Evolutionary conservation across 2,113 vertebrate genomes (phyloP), one percentile per base, ranked within the genome.

Genomic region (Saimiri boliviensis): DNA sequence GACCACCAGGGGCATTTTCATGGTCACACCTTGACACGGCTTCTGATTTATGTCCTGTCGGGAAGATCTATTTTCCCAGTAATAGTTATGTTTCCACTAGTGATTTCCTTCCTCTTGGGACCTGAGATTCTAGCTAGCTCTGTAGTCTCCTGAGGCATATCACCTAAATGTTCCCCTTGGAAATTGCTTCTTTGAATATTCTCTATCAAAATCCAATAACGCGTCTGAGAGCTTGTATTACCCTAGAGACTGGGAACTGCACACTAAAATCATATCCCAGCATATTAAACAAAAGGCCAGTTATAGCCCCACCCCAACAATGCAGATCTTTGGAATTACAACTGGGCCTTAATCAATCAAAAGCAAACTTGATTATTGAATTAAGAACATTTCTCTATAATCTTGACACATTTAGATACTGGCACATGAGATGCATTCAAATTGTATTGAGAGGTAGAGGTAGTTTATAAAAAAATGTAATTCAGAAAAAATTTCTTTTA

Each of bases 21-120:
- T 88, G 88, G 89, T 87, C 42, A 63, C 1, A n/a, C 95, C 83
- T 95, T 92, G 63, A 92, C 95, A 95, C 95, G 35, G 45, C 63
- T 95, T 90, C 96, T 98, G 97, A 98, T 98, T 97, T 96, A 97
- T 95, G 90, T 52, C 90, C 96, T 98, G 96, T 97, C 96, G 96
- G 85, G 73, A 97, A 97, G 96, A 97, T 90, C 93, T 89, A 95
- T 97, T 98, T 98, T 70, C 54, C 54, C 73, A 79, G 95, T 93
- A 98, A 96, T 92, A 96, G 94, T 82, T 85, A 93, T 82, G 96
- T 95, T 97, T 97, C 96, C 94, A 90, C 77, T 71, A 37, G 84
- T 91, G 96, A 95, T 95, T 97, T 92, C 93, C 47, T 87, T 86
- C 73, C 97, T 90, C 66, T 93, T 21, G 90, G 95, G 96, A 73